Evolutionary conservation across 2,113 vertebrate genomes (phyloP).

Genomic region (Ginglymostoma cirratum): DNA sequence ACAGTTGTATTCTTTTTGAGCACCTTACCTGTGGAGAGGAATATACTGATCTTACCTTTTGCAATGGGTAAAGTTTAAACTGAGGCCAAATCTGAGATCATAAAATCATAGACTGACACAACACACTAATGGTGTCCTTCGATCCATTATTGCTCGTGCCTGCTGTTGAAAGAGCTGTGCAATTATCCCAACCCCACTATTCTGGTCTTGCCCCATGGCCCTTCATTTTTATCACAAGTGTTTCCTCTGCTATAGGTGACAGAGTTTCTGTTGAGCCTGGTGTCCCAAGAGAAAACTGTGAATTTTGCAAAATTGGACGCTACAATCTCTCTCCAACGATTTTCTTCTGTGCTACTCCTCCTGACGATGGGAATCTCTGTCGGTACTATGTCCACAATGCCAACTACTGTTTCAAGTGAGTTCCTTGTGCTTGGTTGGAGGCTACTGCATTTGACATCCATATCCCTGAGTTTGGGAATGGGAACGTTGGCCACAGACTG

Average conservation of each 20-base stretch:
- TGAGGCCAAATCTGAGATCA: background rate
- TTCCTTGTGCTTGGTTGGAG: background rate
- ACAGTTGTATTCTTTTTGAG: too few species aligned
- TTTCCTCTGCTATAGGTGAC: conserved; percentile 27
- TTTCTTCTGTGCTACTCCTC: conserved; percentile 32
- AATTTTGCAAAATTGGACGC: conserved; percentile 36
- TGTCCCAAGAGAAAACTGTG: conserved; percentile 32
- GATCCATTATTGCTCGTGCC: background rate
- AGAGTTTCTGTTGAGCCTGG: conserved; percentile 36
- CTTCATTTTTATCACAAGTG: background rate
- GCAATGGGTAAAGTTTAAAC: background rate
- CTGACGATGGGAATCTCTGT: conserved; percentile 25
- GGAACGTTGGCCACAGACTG: background rate
- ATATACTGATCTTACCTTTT: background rate
- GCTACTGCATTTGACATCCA: background rate
- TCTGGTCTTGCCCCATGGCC: background rate
- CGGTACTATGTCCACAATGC: conserved; percentile 37
- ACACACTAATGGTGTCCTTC: background rate
- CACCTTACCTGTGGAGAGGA: too few species aligned
- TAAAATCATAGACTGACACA: background rate
- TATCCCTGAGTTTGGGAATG: background rate
- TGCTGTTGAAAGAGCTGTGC: background rate
- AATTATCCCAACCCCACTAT: background rate
- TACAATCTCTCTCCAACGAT: conserved; percentile 36
- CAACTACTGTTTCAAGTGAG: conserved; percentile 37